A percentile compares a stretch with the other conserved stretches of the same genome.
phyloP scores from a whole-genome alignment of 2,797 vertebrate species.

The Lacerta viridis region DNA sequence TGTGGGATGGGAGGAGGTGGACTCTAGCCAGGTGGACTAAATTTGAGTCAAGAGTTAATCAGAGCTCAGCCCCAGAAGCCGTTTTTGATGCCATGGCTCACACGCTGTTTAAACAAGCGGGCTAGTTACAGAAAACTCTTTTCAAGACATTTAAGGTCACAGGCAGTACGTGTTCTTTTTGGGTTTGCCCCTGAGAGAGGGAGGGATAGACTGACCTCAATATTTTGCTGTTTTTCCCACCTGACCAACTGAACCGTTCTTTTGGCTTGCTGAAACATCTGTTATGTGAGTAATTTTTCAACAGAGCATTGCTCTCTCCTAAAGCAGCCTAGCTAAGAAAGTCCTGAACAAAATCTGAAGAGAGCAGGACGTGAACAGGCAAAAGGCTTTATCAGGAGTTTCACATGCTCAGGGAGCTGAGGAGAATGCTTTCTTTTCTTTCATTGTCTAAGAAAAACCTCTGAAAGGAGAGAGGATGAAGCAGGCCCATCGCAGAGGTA shows the following conservation, averaged over 20 bases:
- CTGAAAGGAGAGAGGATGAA: slow-evolving; percentile 26
- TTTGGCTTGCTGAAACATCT: slow-evolving; percentile 55
- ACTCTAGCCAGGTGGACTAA: neutral
- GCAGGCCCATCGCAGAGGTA: neutral
- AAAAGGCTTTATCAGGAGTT: slow-evolving; percentile 58
- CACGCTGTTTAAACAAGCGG: neutral
- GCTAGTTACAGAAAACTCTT: neutral
- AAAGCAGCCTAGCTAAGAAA: slow-evolving; percentile 44
- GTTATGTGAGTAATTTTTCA: slow-evolving; percentile 47
- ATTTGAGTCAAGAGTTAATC: neutral
- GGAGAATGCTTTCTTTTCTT: neutral
- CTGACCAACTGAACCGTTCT: slow-evolving; percentile 49
- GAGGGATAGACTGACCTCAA: slow-evolving; percentile 52
- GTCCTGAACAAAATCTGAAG: slow-evolving; percentile 29
- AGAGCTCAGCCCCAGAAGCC: neutral
- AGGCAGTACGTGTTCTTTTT: slow-evolving; percentile 17
- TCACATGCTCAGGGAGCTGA: slow-evolving; percentile 17
- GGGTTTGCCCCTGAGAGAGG: slow-evolving; percentile 43
- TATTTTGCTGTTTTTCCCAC: slow-evolving; percentile 46
- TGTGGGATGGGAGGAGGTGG: neutral
- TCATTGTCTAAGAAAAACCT: neutral
- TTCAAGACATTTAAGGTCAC: slow-evolving; percentile 48
- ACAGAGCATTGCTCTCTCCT: slow-evolving; percentile 50
- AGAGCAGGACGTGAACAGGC: slow-evolving; percentile 60
- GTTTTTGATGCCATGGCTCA: slow-evolving; percentile 9